Evolutionary conservation across 2,113 vertebrate genomes (phyloP), one percentile per base, ranked within the genome.

Genomic region (Rafetus swinhoei): DNA sequence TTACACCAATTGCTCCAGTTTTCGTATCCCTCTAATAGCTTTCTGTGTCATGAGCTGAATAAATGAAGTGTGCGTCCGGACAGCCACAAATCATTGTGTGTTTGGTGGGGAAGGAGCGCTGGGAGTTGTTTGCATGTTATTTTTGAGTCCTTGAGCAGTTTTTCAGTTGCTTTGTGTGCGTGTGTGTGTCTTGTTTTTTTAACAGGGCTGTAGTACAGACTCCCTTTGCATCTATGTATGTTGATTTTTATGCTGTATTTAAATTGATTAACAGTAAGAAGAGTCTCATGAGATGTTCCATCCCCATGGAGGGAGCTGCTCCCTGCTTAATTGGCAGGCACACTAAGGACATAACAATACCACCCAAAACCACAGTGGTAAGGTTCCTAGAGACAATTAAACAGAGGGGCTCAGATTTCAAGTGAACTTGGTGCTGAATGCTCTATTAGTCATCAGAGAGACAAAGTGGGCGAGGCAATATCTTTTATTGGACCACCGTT

Each of bases 21-120:
- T 57, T 87, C 45, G 84, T 94, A 90, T 77, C 90, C 69, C 89
- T 93, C 89, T 92, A 81, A 93, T 84, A 90, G 92, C 45, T 90
- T 89, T 88, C 25, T 72, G 29, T 39, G 35, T 90, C 95, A 72
- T 25, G 55, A 92, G 89, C 90, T 52, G 72, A 90, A 79, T 91
- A 90, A 88, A 90, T 94, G 93, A 87, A 90, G 82, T 83, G 82
- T 53, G 90, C 8, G 39, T 59, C 52, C 35, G 60, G 86, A 82
- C 25, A 8, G 12, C 39, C 15, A 72, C 82, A 93, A 89, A 81
- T 85, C 45, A 81, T 69, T 95, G 57, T 10, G 10, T 90, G 72
- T 93, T 35, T 77, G 74, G 22, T 25, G 12, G 22, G 39, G 87
- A 84, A 85, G 87, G 32, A 59, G 15, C 79, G 84, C 10, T 84